These are phyloP conservation scores for Actinernus sp. DNA, from an alignment of 92 coral and sea anemone genomes.

Conservation along the genomic window DNA sequence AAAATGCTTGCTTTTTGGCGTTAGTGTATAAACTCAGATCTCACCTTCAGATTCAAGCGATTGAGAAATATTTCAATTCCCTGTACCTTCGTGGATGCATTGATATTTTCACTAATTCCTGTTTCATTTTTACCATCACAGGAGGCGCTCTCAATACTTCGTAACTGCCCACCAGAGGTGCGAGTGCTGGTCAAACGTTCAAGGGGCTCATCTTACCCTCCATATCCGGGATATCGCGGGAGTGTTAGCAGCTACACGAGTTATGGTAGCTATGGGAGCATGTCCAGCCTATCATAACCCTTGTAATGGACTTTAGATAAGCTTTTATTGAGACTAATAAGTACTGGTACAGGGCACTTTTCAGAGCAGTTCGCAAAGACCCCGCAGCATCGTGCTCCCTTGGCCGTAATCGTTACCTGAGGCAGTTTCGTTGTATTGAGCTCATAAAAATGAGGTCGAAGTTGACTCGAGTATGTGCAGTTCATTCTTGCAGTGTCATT, in stretches of 20 bases:
- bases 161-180: conserved; percentile 98
- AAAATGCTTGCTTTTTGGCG: too few relatives aligned
- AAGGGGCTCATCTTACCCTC: conserved; percentile 76
- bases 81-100: background rate
- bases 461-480: too few relatives aligned
- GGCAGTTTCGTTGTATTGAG: too few relatives aligned
- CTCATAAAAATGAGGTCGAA: too few relatives aligned
- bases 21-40: background rate
- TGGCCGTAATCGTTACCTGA: too few relatives aligned
- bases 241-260: conserved; percentile 75
- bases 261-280: conserved; percentile 82
- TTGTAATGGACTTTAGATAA: background rate
- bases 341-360: too few relatives aligned
- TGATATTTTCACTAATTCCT: too few relatives aligned
- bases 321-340: too few relatives aligned
- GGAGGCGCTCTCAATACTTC: conserved; percentile 96
- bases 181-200: conserved; percentile 94
- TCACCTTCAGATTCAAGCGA: background rate
- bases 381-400: too few relatives aligned
- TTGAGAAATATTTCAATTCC: background rate
- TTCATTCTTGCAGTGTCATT: too few relatives aligned
- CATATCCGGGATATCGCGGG: conserved; percentile 87
- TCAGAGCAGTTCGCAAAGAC: too few relatives aligned
- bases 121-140: background rate
- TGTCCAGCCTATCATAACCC: conserved; percentile 83